Evolutionary conservation across 2,797 vertebrate species (phyloP), one percentile per base, ranked within the genome.

Genomic region (Harpagifer antarcticus): DNA sequence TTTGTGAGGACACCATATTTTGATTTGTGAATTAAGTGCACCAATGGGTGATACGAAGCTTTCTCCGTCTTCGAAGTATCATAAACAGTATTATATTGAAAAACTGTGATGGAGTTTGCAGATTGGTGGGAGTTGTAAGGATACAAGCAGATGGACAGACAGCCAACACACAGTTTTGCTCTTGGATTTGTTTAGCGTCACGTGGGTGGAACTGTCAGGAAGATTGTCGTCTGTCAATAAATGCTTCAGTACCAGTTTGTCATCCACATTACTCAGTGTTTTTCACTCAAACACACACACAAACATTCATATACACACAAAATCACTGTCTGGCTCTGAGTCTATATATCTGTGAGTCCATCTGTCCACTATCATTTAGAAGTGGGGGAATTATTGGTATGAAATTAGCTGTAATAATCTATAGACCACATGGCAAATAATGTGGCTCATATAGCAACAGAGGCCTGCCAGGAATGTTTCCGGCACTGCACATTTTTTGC

Each of bases 291-390:
- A 52, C n/a, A 55, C 58, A 20, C 53, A 49, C 52, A 56, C 59
- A 53, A 56, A 33, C 56, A 72, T 43, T 16, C 31, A 11, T 40
- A 14, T 31, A 58, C 37, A 40, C 33, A 37, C n/a, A 50, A 37
- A 37, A 20, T 52, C 33, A 20, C 19, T 61, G 50, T 64, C 61
- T 81, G 68, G 68, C 61, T 70, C 45, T 19, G 4, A 50, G 44
- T n/a, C 15, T 33, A 12, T 68, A 58, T 72, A 76, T 74, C 77
- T 85, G 76, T 17, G 68, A 50, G 66, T 78, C 82, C 80, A 79
- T 87, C 82, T 81, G 83, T 72, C 57, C 68, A 12, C 60, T 66
- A 15, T 59, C 47, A 11, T 9, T 57, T 11, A 44, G 62, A 44
- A n/a, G 31, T 40, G 37, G 33, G 17, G 37, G 16, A 42, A 27